These are phyloP conservation scores for Cyphomyrus plagiostoma DNA, from an alignment of 2,113 vertebrate species.

Conservation along the genomic window DNA sequence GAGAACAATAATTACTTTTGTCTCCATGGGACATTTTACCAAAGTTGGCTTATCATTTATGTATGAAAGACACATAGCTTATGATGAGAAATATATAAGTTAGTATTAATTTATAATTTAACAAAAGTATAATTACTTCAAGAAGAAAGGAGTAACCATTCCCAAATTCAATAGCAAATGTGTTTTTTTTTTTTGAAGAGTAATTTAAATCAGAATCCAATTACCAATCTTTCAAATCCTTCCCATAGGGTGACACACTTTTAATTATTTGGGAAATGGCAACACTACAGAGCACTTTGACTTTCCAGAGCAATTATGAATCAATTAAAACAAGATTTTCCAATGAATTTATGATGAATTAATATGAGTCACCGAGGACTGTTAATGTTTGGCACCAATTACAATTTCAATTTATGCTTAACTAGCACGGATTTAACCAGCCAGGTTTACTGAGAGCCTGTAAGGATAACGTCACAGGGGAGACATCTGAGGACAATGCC, in stretches of 20 bases:
- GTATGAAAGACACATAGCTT: background rate
- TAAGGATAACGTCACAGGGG: background rate
- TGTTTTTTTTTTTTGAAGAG: conserved; percentile 25
- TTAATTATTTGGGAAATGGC: conserved; percentile 41
- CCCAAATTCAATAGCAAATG: conserved; percentile 4
- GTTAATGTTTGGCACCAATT: conserved; percentile 23
- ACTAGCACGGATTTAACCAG: conserved; percentile 20
- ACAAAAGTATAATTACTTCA: conserved; percentile 17
- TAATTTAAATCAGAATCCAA: conserved; percentile 43
- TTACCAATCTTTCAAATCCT: conserved; percentile 31
- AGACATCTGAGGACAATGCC: background rate
- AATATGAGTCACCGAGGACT: conserved; percentile 27
- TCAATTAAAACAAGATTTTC: conserved; percentile 44
- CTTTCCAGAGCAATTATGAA: conserved; percentile 45
- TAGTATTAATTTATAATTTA: conserved; percentile 6
- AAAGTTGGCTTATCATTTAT: background rate
- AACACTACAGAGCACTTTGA: conserved; percentile 25
- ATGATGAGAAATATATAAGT: background rate
- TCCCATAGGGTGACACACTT: conserved; percentile 33
- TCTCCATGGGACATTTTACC: background rate
- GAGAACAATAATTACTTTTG: background rate
- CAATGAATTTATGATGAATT: conserved; percentile 32
- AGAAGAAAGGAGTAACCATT: background rate
- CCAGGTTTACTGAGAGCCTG: background rate
- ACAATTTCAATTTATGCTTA: conserved; percentile 20